These are phyloP conservation scores for Sprattus sprattus DNA, from an alignment of 2,113 vertebrate species.

Conservation along the genomic window DNA sequence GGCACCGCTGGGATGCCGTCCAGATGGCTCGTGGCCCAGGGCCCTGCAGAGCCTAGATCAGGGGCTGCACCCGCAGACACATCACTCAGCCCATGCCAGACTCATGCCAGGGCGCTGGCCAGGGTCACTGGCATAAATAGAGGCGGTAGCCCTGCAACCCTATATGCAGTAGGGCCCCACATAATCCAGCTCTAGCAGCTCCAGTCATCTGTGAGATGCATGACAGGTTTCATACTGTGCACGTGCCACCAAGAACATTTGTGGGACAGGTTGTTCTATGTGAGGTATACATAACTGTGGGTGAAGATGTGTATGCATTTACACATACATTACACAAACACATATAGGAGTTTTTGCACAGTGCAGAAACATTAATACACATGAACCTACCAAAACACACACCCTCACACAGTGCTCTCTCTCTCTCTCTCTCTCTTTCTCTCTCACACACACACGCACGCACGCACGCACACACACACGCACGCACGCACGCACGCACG, in stretches of 20 bases:
- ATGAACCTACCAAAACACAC: not conserved
- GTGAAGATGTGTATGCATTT: not conserved
- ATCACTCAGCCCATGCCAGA: not conserved
- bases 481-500: conserved; percentile 33
- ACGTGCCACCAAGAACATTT: not conserved
- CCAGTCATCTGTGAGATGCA: not conserved
- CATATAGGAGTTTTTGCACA: too few relatives aligned
- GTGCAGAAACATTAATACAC: not conserved
- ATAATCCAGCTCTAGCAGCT: not conserved
- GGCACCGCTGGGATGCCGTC: conserved; percentile 16
- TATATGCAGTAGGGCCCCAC: too few relatives aligned
- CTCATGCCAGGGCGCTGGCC: not conserved
- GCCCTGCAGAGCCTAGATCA: not conserved
- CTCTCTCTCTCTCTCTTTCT: conserved; percentile 3
- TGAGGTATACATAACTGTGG: not conserved
- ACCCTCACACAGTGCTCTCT: not conserved
- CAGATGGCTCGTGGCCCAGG: conserved; percentile 11
- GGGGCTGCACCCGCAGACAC: not conserved
- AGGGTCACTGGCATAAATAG: not conserved
- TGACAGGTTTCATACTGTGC: too few relatives aligned
- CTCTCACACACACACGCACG: not conserved
- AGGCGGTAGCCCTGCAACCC: not conserved
- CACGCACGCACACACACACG: conserved; percentile 36
- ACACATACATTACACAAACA: too few relatives aligned
- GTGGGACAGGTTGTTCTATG: not conserved